A percentile compares a stretch with the other conserved stretches of the same genome.
Conservation (phyloP, 2,113 vertebrate species). For the Otolemur garnettii region DNA sequence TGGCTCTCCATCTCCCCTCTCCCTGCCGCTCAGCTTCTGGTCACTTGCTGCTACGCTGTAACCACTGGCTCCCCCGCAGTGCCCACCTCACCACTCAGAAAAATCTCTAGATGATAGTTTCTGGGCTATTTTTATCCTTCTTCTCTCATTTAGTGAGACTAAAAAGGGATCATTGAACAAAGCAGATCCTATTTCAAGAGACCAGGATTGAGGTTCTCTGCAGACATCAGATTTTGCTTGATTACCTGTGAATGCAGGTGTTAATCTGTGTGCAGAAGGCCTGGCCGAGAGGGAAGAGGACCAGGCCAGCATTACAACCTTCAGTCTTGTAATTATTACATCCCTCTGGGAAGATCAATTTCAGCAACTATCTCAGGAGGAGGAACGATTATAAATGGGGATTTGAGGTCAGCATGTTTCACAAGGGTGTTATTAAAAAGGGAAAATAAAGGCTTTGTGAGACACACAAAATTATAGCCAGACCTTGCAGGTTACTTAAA, state of each 20-base stretch:
- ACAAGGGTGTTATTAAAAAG: slow-evolving; percentile 66
- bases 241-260: slow-evolving; percentile 51
- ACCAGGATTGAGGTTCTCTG: slow-evolving; percentile 67
- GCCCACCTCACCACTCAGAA: neutral
- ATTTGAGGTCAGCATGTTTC: slow-evolving; percentile 63
- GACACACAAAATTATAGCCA: slow-evolving; percentile 31
- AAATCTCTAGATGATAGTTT: slow-evolving; percentile 3
- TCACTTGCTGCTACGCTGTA: slow-evolving; percentile 29
- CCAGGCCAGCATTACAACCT: slow-evolving; percentile 48
- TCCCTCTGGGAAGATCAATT: slow-evolving; percentile 35
- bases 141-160: slow-evolving; percentile 9
- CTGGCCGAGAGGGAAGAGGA: slow-evolving; percentile 55
- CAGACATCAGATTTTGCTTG: slow-evolving; percentile 58
- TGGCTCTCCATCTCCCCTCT: neutral
- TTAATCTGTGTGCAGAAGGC: slow-evolving; percentile 49
- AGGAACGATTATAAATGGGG: slow-evolving; percentile 59
- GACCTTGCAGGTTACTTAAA: slow-evolving; percentile 49
- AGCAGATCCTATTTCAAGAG: slow-evolving; percentile 45
- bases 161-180: slow-evolving; percentile 27
- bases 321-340: slow-evolving; percentile 71
- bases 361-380: slow-evolving; percentile 62
- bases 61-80: neutral
- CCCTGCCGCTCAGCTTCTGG: slow-evolving; percentile 16
- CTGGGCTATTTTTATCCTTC: neutral
- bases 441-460: slow-evolving; percentile 64